A percentile compares a stretch with the other conserved stretches of the same genome.
Evolutionary conservation across 2,113 vertebrate genomes (phyloP).

Genomic region (Gavialis gangeticus): DNA sequence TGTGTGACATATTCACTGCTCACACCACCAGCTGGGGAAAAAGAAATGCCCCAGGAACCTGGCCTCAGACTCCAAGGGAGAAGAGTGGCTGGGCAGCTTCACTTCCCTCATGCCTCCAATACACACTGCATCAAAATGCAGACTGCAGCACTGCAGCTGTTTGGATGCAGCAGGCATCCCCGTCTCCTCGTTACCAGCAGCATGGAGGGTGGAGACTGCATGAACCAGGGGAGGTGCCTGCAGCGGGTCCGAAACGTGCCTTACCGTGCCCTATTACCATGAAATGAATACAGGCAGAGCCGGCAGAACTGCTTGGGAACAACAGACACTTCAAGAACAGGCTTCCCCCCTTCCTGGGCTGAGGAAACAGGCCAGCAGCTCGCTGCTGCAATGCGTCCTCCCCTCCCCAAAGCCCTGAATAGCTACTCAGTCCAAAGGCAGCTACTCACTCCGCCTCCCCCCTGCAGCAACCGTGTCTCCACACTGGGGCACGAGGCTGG

Average conservation of each 20-base stretch:
- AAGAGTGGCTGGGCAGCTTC: not conserved
- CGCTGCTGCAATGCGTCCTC: too few relatives aligned
- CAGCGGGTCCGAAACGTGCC: not conserved
- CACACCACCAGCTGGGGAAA: not conserved
- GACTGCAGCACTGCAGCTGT: not conserved
- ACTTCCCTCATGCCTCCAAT: not conserved
- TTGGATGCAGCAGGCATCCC: not conserved
- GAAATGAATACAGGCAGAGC: not conserved
- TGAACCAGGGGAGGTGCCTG: not conserved
- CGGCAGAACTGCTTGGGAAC: fast-evolving
- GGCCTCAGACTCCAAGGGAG: not conserved
- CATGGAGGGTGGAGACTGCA: not conserved
- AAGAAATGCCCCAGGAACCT: not conserved
- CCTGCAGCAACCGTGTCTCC: not conserved
- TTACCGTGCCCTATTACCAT: not conserved
- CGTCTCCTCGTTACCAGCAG: not conserved
- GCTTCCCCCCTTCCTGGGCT: too few relatives aligned
- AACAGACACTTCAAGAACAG: too few relatives aligned
- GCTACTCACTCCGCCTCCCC: not conserved
- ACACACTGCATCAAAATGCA: not conserved
- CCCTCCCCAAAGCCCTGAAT: too few relatives aligned
- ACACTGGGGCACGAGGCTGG: too few relatives aligned
- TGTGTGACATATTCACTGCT: not conserved
- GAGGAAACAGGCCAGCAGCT: too few relatives aligned
- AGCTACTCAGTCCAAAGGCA: not conserved